Evolutionary conservation across 2,797 vertebrate genomes (phyloP), one percentile per base, ranked within the genome.

Genomic region (Crenuchus spilurus): DNA sequence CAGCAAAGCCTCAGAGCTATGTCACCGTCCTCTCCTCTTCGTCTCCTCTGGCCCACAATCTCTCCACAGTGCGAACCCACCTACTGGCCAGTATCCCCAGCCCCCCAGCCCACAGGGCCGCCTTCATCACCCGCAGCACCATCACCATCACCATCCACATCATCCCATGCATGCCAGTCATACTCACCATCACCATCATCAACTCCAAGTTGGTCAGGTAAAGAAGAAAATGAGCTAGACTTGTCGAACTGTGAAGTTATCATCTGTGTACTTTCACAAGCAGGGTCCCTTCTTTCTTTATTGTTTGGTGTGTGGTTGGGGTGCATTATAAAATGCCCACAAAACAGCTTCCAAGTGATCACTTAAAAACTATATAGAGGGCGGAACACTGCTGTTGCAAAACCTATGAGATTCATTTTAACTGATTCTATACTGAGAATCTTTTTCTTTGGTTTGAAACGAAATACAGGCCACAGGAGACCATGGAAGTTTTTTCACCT

Each of bases 171-270:
- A 78, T 57, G 76, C 49, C 74, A 89, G 90, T 79, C 90, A 88
- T 74, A 89, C 91, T 78, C 91, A 89, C 75, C 90, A 90, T 75
- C 91, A 92, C 64, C 91, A 91, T 69, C 90, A 92, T 70, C 90
- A 93, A 64, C 69, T 88, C 10, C 90, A 91, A 76, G 49, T 91
- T 33, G 77, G 35, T 77, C 90, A 93, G 90, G 92, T 93, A 91
- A 48, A 69, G 33, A 46, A 31, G 13, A 57, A 18, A 7, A 35
- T 33, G 30, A 18, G 9, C 2, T 42, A 7, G 18, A 2, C 6
- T 30, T 52, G 14, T 18, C 1, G 2, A 14, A 20, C 6, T 42
- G 13, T 57, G 0, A n/a, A n/a, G n/a, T n/a, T n/a, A n/a, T n/a
- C n/a, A n/a, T n/a, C n/a, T n/a, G n/a, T n/a, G n/a, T n/a, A n/a